Base-by-base conservation (phyloP, 2,888 invertebrate species). In the Tanaodytes sp. region DNA sequence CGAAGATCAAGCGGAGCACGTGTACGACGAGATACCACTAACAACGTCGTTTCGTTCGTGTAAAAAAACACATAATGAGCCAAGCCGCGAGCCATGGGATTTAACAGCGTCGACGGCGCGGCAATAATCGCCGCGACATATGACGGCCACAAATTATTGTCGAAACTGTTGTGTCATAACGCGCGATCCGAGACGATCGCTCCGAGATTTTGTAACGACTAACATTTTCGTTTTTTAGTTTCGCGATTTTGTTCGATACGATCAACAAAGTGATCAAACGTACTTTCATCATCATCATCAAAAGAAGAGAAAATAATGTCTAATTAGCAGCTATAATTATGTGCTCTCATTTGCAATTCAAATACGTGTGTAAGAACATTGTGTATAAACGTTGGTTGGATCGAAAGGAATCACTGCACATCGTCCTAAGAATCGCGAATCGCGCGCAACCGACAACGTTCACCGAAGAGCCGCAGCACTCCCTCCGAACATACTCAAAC, bases 11-110 rank as follows among this genome's bases (percentile, higher is more conserved):
- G 57, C 84, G 79, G 91, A 91, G 78, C 91, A 91, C 46, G 82
- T 91, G 18, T 91, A 91, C 76, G 91, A 91, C 66, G 91, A 91
- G 84, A 91, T 91, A 66, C 91, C 91, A 2, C 72, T 82, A 19
- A 51, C 75, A 37, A 57, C 74, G 15, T 73, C 77, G 11, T 67
- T 74, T 36, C 69, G 71, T 45, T 74, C 27, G 63, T 23, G 54
- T 74, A 74, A 61, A 66, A 75, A 63, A 68, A 68, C 52, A 64
- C 74, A n/a, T n/a, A n/a, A n/a, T n/a, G 67, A 11, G 27, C 45
- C 5, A 2, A 14, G 45, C 31, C 15, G 5, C 19, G 52, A 37
- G 39, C 37, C 19, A 6, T 31, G 31, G 48, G 42, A 40, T 23
- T 4, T 5, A 23, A 8, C 23, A 23, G 4, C n/a, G n/a, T n/a